These are phyloP conservation scores for Lithosia quadra DNA, from an alignment of 2,888 invertebrate genomes.

Conservation along the genomic window DNA sequence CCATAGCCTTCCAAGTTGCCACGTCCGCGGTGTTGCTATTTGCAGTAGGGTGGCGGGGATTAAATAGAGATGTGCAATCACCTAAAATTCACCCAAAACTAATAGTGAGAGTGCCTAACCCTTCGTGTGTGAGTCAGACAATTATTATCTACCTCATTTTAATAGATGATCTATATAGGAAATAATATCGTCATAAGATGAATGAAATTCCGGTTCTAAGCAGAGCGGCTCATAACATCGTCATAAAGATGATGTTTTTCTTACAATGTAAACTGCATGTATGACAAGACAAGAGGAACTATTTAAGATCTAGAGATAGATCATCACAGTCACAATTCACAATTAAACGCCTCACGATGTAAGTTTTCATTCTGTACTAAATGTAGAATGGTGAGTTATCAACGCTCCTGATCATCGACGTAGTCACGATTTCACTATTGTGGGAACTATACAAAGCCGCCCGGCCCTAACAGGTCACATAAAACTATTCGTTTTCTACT, in stretches of 20 bases:
- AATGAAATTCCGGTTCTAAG: background rate
- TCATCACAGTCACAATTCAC: conserved; percentile 70
- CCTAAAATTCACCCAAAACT: too few species aligned
- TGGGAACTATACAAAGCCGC: conserved; percentile 71
- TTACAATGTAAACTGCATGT: conserved; percentile 9
- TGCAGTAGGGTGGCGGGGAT: background rate
- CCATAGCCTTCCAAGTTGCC: background rate
- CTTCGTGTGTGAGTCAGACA: too few species aligned
- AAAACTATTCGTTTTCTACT: conserved; percentile 39
- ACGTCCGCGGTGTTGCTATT: background rate
- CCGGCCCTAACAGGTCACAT: conserved; percentile 56
- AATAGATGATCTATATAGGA: too few species aligned
- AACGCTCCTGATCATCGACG: conserved; percentile 69
- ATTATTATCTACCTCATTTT: background rate
- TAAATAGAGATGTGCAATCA: too few species aligned
- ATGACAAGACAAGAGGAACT: conserved; percentile 37
- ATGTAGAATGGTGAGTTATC: conserved; percentile 71
- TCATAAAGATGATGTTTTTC: conserved; percentile 11
- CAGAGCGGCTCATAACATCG: background rate
- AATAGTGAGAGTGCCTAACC: too few species aligned
- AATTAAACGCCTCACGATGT: conserved; percentile 74
- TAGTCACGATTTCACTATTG: conserved; percentile 79
- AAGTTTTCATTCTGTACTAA: conserved; percentile 62
- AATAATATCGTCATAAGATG: background rate
- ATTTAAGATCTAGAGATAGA: conserved; percentile 59